These are phyloP conservation scores for Sminthurinus signatus DNA, from an alignment of 1,140 invertebrate species.

Conservation along the genomic window DNA sequence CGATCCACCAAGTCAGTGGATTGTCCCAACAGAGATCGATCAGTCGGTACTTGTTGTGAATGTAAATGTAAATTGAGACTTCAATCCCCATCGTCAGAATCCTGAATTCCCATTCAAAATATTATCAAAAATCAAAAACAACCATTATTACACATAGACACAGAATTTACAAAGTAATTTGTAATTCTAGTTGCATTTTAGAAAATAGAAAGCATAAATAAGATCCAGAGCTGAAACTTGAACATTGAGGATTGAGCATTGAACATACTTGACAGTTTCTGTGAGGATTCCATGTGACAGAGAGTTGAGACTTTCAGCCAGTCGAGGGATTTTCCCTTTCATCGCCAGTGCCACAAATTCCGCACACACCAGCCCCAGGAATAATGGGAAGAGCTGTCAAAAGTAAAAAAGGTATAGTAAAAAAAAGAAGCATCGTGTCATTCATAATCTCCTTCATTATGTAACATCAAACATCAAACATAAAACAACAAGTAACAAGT, in stretches of 20 bases:
- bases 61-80: conserved; percentile 38
- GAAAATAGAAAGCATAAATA: too few species aligned
- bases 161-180: too few species aligned
- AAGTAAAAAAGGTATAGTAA: too few species aligned
- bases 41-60: conserved; percentile 46
- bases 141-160: too few species aligned
- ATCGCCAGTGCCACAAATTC: conserved; percentile 62
- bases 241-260: too few species aligned
- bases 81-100: conserved; percentile 36
- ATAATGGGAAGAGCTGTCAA: conserved; percentile 65
- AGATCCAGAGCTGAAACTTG: too few species aligned
- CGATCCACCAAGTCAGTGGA: conserved; percentile 49
- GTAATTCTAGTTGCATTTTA: too few species aligned
- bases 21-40: conserved; percentile 49
- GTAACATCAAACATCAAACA: neutral
- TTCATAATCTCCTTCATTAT: too few species aligned
- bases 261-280: conserved; percentile 30
- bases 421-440: too few species aligned
- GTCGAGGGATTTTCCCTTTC: conserved; percentile 52
- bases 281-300: conserved; percentile 23
- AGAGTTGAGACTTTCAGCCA: conserved; percentile 30
- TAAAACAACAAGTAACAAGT: too few species aligned
- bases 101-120: too few species aligned
- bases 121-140: too few species aligned
- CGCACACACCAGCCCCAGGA: conserved; percentile 62